These are phyloP conservation scores for Napeogenes inachia DNA, from an alignment of 2,888 invertebrate species.

Conservation along the genomic window DNA sequence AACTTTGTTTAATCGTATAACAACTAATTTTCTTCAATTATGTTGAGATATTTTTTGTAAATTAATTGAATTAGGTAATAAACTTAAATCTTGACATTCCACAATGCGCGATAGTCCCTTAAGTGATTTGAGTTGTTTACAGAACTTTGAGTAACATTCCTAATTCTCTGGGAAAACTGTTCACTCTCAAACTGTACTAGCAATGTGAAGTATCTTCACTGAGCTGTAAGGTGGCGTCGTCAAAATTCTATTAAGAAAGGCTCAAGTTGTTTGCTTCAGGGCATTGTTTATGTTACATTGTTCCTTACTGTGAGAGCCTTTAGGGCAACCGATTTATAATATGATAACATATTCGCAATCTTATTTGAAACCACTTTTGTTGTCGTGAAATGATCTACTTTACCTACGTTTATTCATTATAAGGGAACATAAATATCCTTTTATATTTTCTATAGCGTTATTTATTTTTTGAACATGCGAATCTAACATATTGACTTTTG, in stretches of 20 bases:
- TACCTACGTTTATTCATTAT: conserved; percentile 35
- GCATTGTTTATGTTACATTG: conserved; percentile 58
- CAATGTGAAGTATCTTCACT: conserved; percentile 52
- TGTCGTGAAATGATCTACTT: conserved; percentile 59
- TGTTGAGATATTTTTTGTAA: too few relatives aligned
- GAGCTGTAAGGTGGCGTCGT: conserved; percentile 48
- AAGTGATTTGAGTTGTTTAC: too few relatives aligned
- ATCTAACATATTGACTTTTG: too few relatives aligned
- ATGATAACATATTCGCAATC: conserved; percentile 29
- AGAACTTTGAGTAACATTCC: too few relatives aligned
- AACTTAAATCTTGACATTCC: too few relatives aligned
- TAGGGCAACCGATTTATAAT: conserved; percentile 28
- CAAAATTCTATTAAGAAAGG: conserved; percentile 61
- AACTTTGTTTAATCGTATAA: too few relatives aligned
- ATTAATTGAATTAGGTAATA: too few relatives aligned
- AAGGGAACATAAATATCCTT: conserved; percentile 25
- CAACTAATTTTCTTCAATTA: too few relatives aligned
- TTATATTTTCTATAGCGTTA: conserved; percentile 44
- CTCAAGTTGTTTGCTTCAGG: conserved; percentile 55
- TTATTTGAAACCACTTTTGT: conserved; percentile 57
- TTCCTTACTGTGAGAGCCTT: conserved; percentile 48
- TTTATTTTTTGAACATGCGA: too few relatives aligned
- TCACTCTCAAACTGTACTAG: conserved; percentile 27
- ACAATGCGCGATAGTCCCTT: too few relatives aligned
- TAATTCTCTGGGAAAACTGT: conserved; percentile 12